Conservation (phyloP, 2,797 vertebrate species). For the Cygnus olor region DNA sequence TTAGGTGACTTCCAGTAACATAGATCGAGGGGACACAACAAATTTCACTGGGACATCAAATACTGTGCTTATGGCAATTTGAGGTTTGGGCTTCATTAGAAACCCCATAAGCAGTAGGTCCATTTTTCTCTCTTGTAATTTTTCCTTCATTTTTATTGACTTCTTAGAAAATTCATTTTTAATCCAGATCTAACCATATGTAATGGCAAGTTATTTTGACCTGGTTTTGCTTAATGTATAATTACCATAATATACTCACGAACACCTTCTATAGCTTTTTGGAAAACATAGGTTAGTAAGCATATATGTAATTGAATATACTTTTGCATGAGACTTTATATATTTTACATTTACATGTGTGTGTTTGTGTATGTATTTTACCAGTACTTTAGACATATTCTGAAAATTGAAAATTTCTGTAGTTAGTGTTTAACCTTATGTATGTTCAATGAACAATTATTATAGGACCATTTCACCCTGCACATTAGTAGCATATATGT, state of each 20-base stretch:
- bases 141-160: constrained; percentile 1
- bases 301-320: not conserved
- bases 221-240: not conserved
- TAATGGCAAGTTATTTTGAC: constrained; percentile 14
- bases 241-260: not conserved
- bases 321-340: not conserved
- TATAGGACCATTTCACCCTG: constrained; percentile 51
- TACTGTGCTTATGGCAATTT: constrained; percentile 58
- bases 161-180: constrained; percentile 28
- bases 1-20: constrained; percentile 85
- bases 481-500: constrained; percentile 22
- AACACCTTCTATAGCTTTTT: not conserved
- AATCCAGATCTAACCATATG: not conserved
- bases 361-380: not conserved
- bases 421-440: constrained; percentile 51
- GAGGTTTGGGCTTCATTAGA: constrained; percentile 73
- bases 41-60: constrained; percentile 79
- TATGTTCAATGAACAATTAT: constrained; percentile 50
- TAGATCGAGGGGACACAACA: constrained; percentile 74
- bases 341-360: not conserved
- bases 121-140: not conserved
- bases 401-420: constrained; percentile 18
- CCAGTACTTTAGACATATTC: constrained; percentile 9
- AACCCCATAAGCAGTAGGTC: constrained; percentile 63
- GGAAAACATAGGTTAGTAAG: not conserved